A percentile compares a stretch with the other conserved stretches of the same genome.
phyloP scores from a whole-genome alignment of 2,888 invertebrate genomes.

The Dryobota labecula region DNA sequence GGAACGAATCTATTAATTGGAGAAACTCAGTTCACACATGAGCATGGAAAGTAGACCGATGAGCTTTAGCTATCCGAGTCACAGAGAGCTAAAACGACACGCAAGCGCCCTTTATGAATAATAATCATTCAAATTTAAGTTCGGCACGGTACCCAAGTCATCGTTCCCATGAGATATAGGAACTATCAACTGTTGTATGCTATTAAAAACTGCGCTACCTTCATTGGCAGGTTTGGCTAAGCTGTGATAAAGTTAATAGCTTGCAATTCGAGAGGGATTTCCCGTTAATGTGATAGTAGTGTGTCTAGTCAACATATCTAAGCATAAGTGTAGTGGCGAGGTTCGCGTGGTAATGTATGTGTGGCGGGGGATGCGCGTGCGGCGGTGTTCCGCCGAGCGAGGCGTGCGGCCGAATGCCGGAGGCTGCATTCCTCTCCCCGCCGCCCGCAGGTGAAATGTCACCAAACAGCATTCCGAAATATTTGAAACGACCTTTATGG shows the following conservation, averaged over 20 bases:
- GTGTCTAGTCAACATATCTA: slow-evolving; percentile 30
- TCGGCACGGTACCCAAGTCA: slow-evolving; percentile 32
- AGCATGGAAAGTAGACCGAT: slow-evolving; percentile 88
- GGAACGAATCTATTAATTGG: slow-evolving; percentile 91
- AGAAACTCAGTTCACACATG: slow-evolving; percentile 90
- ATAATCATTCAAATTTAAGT: slow-evolving; percentile 49
- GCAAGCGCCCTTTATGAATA: slow-evolving; percentile 61
- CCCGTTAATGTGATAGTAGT: slow-evolving; percentile 29
- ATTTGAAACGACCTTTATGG: slow-evolving; percentile 91
- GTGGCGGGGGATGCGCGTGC: slow-evolving; percentile 65
- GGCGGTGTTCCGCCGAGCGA: slow-evolving; percentile 64
- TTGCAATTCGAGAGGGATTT: slow-evolving; percentile 32
- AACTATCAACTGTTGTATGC: slow-evolving; percentile 4
- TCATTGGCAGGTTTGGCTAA: slow-evolving; percentile 5
- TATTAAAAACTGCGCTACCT: slow-evolving; percentile 16
- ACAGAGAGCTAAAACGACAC: slow-evolving; percentile 61
- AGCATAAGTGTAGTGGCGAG: slow-evolving; percentile 33
- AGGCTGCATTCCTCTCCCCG: slow-evolving; percentile 83
- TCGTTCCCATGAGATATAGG: slow-evolving; percentile 12
- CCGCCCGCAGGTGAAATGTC: slow-evolving; percentile 88
- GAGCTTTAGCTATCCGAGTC: slow-evolving; percentile 76
- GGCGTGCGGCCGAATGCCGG: slow-evolving; percentile 79
- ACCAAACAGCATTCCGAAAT: slow-evolving; percentile 90
- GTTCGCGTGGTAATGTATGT: slow-evolving; percentile 44
- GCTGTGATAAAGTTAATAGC: slow-evolving; percentile 32